Base-by-base conservation (phyloP, 1,140 invertebrate species). In the Cherax destructor region DNA sequence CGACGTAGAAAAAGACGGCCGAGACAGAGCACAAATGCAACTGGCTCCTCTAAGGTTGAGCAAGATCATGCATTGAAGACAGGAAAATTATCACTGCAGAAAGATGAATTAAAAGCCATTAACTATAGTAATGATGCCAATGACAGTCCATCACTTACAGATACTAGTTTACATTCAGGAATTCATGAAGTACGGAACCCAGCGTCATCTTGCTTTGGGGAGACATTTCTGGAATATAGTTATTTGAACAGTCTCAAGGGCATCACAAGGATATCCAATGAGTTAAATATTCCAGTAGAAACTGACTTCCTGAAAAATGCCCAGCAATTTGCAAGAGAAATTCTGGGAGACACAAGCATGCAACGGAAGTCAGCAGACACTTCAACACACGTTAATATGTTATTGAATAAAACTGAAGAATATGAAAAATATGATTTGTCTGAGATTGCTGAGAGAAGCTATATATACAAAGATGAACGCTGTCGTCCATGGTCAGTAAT, bases 1-100 rank as follows among this genome's bases (percentile, higher is more conserved):
- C 94, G 96, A 56, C 93, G 96, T 52, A 93, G 96, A n/a, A 96
- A 96, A 86, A 92, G 95, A 50, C 81, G 93, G 0, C 91, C 89
- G 4, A 78, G 92, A 24, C 91, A 90, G 52, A 74, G 76, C 1
- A 49, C 86, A 6, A 30, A 9, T 50, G 18, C 24, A 13, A 18
- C 86, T 21, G 72, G 50, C 5, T 24, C 61, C 78, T 21, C 59
- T 30, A 83, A 86, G 21, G 76, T 79, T 11, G 11, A n/a, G 1
- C 72, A 30, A 24, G 59, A 72, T 13, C 3, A 21, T 30, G 41
- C 10, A 88, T 65, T 30, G 69, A 74, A 30, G n/a, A 74, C n/a
- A 9, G 69, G 9, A 21, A 30, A 30, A 9, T 30, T 9, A 30
- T 10, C 24, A 5, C 24, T 74, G 1, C 69, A 74, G 11, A 24